Base-by-base conservation (phyloP, 2,797 vertebrate species). In the Rhinatrema bivittatum region DNA sequence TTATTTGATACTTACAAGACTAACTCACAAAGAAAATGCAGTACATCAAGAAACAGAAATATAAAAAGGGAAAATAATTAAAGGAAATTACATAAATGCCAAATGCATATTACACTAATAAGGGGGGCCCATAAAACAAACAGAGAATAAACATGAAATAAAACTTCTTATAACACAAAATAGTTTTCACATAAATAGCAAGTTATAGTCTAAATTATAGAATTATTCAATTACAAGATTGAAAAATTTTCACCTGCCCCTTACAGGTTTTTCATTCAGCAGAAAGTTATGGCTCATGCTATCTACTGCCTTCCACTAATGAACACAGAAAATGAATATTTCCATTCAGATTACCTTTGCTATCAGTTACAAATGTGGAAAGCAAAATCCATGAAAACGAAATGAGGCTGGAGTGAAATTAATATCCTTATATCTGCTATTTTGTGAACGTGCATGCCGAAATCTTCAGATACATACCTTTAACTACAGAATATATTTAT, bases 401-500 rank as follows among this genome's bases (percentile, higher is more conserved):
- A 62, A 54, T 48, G 29, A 60, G 37, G 42, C 24, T 18, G 36
- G 10, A 4, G 6, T 21, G 33, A 33, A 37, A 56, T 31, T 60
- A 53, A 34, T 60, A 46, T 63, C 45, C 35, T 40, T 38, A 2
- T 56, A 47, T 45, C 22, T 54, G 32, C 47, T 28, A 6, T 15
- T 55, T 51, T 45, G 53, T 50, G 39, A 46, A 46, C 50, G 19
- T 42, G 53, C 39, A 25, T 52, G 31, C 30, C 52, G 50, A 51
- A 51, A 60, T 46, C 55, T 52, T 62, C 7, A 30, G 54, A 46
- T 46, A 30, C 3, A 15, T 52, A 18, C 18, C 18, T 57, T 52
- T 39, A 57, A 39, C 32, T 50, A 17, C 13, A 29, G 44, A 44
- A 58, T 64, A 38, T 50, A 52, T 69, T 58, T 54, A 42, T 62